A percentile compares a stretch with the other conserved stretches of the same genome.
Evolutionary conservation across 2,888 invertebrate genomes (phyloP).

Genomic region (Ochlodes sylvanus): DNA sequence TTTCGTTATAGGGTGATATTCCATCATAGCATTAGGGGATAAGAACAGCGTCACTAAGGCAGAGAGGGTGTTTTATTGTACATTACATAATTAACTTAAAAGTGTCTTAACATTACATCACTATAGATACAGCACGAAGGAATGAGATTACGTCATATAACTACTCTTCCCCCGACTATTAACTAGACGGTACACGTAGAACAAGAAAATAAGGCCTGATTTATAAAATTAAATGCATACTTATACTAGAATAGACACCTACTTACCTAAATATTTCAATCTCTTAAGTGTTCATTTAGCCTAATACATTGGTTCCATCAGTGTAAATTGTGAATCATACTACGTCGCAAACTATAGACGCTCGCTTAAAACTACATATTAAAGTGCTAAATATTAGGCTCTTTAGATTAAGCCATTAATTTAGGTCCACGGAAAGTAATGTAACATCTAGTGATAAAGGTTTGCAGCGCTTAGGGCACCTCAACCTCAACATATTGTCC

Average conservation of each 20-base stretch:
- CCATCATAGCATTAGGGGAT: slow-evolving; percentile 70
- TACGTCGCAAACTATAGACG: slow-evolving; percentile 68
- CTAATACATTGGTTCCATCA: slow-evolving; percentile 77
- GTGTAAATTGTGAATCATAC: slow-evolving; percentile 54
- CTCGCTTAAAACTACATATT: slow-evolving; percentile 63
- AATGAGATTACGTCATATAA: slow-evolving; percentile 51
- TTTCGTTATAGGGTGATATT: slow-evolving; percentile 72
- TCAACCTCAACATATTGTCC: slow-evolving; percentile 57
- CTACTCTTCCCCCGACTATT: slow-evolving; percentile 52
- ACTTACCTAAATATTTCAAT: slow-evolving; percentile 68
- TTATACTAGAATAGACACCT: slow-evolving; percentile 56
- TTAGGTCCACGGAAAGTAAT: slow-evolving; percentile 65
- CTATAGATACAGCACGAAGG: slow-evolving; percentile 61
- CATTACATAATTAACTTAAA: slow-evolving; percentile 55
- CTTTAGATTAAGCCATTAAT: slow-evolving; percentile 59
- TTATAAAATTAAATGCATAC: slow-evolving; percentile 58
- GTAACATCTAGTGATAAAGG: slow-evolving; percentile 59
- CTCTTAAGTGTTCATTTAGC: slow-evolving; percentile 62
- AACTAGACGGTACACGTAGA: slow-evolving; percentile 56
- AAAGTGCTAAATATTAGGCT: slow-evolving; percentile 68
- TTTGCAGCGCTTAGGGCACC: slow-evolving; percentile 46
- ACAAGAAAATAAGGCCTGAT: slow-evolving; percentile 63
- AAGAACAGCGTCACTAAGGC: slow-evolving; percentile 82
- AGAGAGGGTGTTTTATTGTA: slow-evolving; percentile 83
- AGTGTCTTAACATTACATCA: slow-evolving; percentile 66